Base-by-base conservation (phyloP, 35 echinoderm and acorn worm species). In the Acanthaster planci region DNA sequence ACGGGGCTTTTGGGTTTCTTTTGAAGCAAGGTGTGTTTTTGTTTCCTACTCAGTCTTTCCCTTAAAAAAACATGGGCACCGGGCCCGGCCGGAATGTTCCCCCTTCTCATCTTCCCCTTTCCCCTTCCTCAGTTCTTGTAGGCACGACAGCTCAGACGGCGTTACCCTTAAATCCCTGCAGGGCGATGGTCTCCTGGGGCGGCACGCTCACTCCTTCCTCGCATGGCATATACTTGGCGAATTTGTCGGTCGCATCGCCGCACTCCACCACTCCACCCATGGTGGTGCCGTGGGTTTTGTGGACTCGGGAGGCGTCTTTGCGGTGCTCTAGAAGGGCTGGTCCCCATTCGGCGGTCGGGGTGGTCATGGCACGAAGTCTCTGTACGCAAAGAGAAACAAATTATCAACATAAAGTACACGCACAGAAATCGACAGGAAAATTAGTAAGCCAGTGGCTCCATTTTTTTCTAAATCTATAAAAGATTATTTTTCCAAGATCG, bases 271-370 rank as follows among this genome's bases (percentile, higher is more conserved):
- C 26, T 10, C 83, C 83, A 31, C 83, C 83, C 58, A 85, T 75
- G 44, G 5, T 51, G 17, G 93, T 97, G 0, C 86, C 89, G 23
- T 92, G 37, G 31, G 18, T 9, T 57, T 89, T 84, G 59, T 97
- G 93, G 2, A 78, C 52, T 1, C 91, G 68, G 2, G 22, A 51
- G 9, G 93, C 93, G 50, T 97, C 89, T 34, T 31, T 53, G 17
- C 93, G 81, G 77, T 92, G 86, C 16, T 77, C 36, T 57, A 44
- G 56, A 15, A 95, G 81, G 14, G 90, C 93, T 55, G 93, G 93
- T 8, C 93, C 93, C 93, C 93, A 95, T 4, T 85, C 75, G 36
- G 79, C 38, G 16, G 53, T 82, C n/a, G 93, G 82, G 1, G 67
- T 78, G 21, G 40, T 76, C 55, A 89, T 80, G 15, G 82, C 51